Conservation (phyloP, 1,140 invertebrate species). For the Uloborus diversus region DNA sequence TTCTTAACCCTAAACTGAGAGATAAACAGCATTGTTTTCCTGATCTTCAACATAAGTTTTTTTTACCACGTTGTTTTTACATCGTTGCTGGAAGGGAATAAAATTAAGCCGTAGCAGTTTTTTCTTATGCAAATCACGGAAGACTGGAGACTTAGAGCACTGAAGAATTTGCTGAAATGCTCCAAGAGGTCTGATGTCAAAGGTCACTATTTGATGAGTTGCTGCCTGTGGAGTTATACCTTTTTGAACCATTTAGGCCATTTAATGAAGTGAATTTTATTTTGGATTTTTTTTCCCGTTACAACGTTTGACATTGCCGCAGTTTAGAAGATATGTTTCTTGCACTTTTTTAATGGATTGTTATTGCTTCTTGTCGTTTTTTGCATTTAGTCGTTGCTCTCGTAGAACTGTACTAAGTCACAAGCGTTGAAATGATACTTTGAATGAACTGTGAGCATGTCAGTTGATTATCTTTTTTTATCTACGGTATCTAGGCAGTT, state of each 20-base stretch:
- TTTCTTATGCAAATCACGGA: constrained; percentile 34
- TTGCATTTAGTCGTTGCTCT: too few species aligned
- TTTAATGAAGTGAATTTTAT: background rate
- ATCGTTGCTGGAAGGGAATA: background rate
- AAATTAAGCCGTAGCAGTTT: constrained; percentile 7
- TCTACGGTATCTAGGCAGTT: too few species aligned
- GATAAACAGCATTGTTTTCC: constrained; percentile 23
- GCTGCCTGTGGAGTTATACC: constrained; percentile 7
- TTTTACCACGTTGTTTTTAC: constrained; percentile 9
- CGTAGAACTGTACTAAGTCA: too few species aligned
- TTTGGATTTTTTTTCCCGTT: constrained; percentile 1
- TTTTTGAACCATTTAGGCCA: background rate
- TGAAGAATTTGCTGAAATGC: constrained; percentile 9
- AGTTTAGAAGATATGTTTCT: background rate
- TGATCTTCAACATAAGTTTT: background rate
- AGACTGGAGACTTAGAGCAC: constrained; percentile 5
- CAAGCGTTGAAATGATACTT: too few species aligned
- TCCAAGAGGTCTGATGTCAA: background rate
- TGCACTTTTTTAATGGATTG: background rate
- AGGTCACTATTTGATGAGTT: constrained; percentile 18
- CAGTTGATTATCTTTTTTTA: too few species aligned
- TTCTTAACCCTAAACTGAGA: constrained; percentile 15
- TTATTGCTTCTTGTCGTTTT: too few species aligned
- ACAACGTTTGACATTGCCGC: background rate
- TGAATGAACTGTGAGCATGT: too few species aligned